Evolutionary conservation across 2,888 invertebrate species (phyloP), one percentile per base, ranked within the genome.

Genomic region (Ichneumoninae sp.): DNA sequence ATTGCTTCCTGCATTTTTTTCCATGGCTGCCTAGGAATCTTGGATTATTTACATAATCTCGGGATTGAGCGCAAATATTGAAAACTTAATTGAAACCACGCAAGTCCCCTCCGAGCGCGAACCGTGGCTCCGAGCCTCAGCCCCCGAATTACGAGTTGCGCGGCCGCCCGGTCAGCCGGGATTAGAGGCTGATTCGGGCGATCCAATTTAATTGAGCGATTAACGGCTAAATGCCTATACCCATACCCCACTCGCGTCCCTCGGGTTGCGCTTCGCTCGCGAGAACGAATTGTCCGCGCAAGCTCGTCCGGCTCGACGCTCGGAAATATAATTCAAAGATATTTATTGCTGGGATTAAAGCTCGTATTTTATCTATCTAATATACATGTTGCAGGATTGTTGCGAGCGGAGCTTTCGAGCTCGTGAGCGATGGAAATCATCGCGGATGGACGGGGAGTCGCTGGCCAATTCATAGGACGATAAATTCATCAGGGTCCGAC

Each of bases 161-260:
- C 78, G 82, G 80, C 76, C 44, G 76, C 86, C 86, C 69, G 86
- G 86, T 82, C 86, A 88, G 85, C 78, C 86, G 85, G 92, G 90
- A 92, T 92, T 92, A 92, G 91, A 91, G 90, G 91, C 90, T 91
- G 93, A 92, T 93, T 91, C 92, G 89, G 89, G 88, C 90, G 89
- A 91, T 93, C 92, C 92, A 91, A 93, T 93, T 93, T 93, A 93
- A 93, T 93, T 93, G 93, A 91, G 91, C 93, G 93, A 93, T 93
- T 93, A 93, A 93, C 92, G 91, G 92, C 91, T 92, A 92, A 93
- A 93, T 91, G 91, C 89, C 90, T 87, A 84, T 84, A 60, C 70
- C 80, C 78, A 16, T 65, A 33, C 84, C 72, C 86, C 84, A 72
- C 85, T 88, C 82, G 80, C 70, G 36, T 62, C 85, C 52, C 69